Percentiles rank a stretch among this genome's conserved stretches.
These are phyloP conservation scores for Piaya cayana DNA, from an alignment of 2,113 vertebrate genomes.

Conservation along the genomic window DNA sequence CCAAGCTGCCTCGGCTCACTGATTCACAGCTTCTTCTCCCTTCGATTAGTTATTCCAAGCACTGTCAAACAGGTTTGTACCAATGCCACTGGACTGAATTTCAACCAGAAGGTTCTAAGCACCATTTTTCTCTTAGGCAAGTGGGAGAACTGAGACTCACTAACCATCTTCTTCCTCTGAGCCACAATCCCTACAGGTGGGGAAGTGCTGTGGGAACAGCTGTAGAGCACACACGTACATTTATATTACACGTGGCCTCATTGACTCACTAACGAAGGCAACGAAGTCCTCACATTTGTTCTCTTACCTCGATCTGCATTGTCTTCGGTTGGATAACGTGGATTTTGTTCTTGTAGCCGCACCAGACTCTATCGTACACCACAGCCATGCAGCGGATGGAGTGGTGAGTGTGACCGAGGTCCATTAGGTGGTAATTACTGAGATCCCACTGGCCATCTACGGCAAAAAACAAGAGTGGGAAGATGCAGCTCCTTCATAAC, in stretches of 20 bases:
- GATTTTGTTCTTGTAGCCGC: conserved; percentile 98
- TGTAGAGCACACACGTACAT: not conserved
- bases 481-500: not conserved
- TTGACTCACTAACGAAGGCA: not conserved
- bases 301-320: conserved; percentile 94
- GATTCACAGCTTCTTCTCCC: not conserved
- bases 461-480: not conserved
- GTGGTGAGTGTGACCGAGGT: conserved; percentile 95
- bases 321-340: conserved; percentile 98
- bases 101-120: not conserved
- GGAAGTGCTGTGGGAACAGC: not conserved
- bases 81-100: not conserved
- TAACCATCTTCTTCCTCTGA: not conserved
- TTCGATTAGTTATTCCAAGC: not conserved
- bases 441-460: conserved; percentile 96
- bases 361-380: conserved; percentile 96
- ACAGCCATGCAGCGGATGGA: conserved; percentile 99
- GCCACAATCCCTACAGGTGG: not conserved
- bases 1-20: not conserved
- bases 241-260: not conserved
- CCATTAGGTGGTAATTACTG: conserved; percentile 98
- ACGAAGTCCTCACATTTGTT: not conserved
- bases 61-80: not conserved
- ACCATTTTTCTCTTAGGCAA: not conserved
- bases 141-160: not conserved